phyloP scores from a whole-genome alignment of 30 jellyfish, hydroid and myxozoan species.

The Hydractinia echinata region DNA sequence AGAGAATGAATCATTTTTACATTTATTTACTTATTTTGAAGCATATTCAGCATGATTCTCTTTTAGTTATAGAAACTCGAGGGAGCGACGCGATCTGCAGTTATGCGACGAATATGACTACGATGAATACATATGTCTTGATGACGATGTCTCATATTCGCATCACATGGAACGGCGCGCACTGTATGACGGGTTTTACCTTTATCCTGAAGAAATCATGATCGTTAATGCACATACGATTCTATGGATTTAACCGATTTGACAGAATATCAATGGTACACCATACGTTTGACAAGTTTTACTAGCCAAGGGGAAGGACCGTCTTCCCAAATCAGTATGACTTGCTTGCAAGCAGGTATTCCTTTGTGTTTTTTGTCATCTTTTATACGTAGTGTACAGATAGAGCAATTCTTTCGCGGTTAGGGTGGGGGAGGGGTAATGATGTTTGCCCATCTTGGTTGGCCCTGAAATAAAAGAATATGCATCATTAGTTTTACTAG shows the following conservation, averaged over 20 bases:
- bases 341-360: conserved; percentile 49
- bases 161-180: neutral
- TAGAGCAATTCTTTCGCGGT: neutral
- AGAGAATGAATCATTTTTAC: no score
- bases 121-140: no score
- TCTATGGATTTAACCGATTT: conserved; percentile 28
- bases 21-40: no score
- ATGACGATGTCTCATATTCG: no score
- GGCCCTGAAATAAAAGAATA: no score
- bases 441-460: no score
- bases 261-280: conserved; percentile 40
- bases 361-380: neutral
- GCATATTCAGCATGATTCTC: no score
- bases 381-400: neutral
- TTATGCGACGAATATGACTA: no score
- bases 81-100: no score
- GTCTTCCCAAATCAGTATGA: conserved; percentile 15
- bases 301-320: conserved; percentile 51
- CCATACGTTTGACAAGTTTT: conserved; percentile 34
- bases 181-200: neutral
- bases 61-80: no score
- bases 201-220: conserved; percentile 21
- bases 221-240: conserved; percentile 20
- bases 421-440: no score
- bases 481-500: no score